phyloP scores from a whole-genome alignment of 2,113 vertebrate species.

The Okapia johnstoni region DNA sequence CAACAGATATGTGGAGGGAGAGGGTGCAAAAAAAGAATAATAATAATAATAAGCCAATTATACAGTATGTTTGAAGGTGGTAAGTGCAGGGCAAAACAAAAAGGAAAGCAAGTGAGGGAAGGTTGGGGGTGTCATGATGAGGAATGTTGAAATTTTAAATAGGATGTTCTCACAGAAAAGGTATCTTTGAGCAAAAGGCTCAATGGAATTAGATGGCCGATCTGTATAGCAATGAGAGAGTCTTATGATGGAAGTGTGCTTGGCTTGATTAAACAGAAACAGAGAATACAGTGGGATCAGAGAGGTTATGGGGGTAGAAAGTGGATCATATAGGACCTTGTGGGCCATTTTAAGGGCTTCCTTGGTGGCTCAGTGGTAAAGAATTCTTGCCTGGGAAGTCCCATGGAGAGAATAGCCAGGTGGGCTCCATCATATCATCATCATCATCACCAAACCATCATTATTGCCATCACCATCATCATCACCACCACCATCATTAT shows the following conservation, averaged over 20 bases:
- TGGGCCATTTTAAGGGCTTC: neutral
- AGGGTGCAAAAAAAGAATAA: neutral
- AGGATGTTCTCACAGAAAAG: neutral
- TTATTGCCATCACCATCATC: neutral
- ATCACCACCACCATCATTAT: neutral
- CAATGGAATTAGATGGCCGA: neutral
- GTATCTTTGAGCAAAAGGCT: neutral
- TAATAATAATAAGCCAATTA: neutral
- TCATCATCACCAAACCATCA: too few species aligned
- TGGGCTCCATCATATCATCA: neutral
- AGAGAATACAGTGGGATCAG: neutral
- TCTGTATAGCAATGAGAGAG: too few species aligned
- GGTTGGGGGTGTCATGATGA: neutral
- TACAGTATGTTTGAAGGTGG: neutral
- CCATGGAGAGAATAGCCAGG: neutral
- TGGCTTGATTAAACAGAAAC: neutral
- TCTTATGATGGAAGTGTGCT: neutral
- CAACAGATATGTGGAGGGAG: neutral
- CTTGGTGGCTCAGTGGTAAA: neutral
- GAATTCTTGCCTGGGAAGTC: neutral
- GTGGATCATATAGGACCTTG: neutral
- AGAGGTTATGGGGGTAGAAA: neutral
- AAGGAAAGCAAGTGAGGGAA: neutral
- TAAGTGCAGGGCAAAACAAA: neutral
- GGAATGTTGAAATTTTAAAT: neutral